These are phyloP conservation scores for Rhea americana DNA, from an alignment of 2,113 vertebrate genomes.

Conservation along the genomic window DNA sequence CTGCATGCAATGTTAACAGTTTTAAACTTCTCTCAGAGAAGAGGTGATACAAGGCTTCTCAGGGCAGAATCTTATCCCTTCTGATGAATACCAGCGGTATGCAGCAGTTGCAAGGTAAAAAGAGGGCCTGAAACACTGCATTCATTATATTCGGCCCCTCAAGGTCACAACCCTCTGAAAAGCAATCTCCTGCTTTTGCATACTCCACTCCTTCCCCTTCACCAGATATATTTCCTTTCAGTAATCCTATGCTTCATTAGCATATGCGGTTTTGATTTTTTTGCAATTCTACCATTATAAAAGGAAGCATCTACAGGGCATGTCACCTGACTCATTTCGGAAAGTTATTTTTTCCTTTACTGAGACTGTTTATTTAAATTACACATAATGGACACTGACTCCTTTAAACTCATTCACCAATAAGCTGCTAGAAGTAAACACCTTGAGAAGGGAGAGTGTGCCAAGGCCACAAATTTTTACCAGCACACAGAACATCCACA, in stretches of 20 bases:
- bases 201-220: neutral
- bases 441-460: neutral
- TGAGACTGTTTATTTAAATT: neutral
- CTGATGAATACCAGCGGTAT: slow-evolving; percentile 25
- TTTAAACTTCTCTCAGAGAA: neutral
- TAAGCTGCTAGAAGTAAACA: neutral
- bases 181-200: slow-evolving; percentile 26
- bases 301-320: neutral
- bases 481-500: neutral
- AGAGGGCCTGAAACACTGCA: slow-evolving; percentile 27
- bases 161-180: slow-evolving; percentile 42
- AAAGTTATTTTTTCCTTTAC: neutral
- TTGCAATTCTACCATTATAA: neutral
- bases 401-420: neutral
- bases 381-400: neutral
- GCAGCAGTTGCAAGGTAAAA: slow-evolving; percentile 32
- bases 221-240: neutral
- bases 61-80: neutral
- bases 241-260: neutral
- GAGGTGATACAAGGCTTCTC: neutral
- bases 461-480: neutral
- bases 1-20: neutral
- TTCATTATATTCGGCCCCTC: neutral
- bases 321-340: neutral
- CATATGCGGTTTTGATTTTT: neutral